These are phyloP conservation scores for Acleris sparsana DNA, from an alignment of 2,888 invertebrate species.

Conservation along the genomic window DNA sequence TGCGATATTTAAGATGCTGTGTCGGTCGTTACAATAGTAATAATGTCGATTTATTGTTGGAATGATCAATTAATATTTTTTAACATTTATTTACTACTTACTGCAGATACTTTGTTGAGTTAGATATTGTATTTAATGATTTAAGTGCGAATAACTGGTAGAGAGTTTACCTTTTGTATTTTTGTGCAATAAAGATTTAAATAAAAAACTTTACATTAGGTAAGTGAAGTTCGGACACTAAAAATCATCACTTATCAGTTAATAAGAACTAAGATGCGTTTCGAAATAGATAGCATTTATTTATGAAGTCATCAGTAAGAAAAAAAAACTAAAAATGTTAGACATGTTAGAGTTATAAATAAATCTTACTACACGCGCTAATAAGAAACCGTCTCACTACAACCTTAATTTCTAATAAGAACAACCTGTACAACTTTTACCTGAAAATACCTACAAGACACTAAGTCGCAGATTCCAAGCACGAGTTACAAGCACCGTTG, in stretches of 20 bases:
- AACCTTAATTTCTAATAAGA: not conserved
- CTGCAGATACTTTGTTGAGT: not conserved
- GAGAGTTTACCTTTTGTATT: too few relatives aligned
- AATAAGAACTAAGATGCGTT: too few relatives aligned
- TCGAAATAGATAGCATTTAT: too few relatives aligned
- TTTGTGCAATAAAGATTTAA: too few relatives aligned
- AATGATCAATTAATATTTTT: slow-evolving; percentile 1
- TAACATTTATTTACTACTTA: not conserved
- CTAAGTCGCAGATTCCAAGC: slow-evolving; percentile 21
- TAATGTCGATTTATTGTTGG: slow-evolving; percentile 1
- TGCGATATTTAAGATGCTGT: not conserved
- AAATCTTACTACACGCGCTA: not conserved
- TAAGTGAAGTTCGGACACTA: too few relatives aligned
- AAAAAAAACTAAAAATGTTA: too few relatives aligned
- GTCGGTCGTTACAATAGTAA: slow-evolving; percentile 1
- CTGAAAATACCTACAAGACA: not conserved
- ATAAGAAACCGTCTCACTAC: not conserved
- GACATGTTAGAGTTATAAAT: too few relatives aligned
- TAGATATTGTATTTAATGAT: too few relatives aligned
- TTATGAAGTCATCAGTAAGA: too few relatives aligned
- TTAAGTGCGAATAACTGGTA: too few relatives aligned
- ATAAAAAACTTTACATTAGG: too few relatives aligned
- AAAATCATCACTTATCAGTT: too few relatives aligned
- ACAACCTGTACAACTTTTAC: not conserved
- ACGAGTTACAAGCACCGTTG: slow-evolving; percentile 48